Percentiles rank a stretch among this genome's conserved stretches.
These are phyloP conservation scores for Melanophora roralis DNA, from an alignment of 2,888 invertebrate species.

Conservation along the genomic window DNA sequence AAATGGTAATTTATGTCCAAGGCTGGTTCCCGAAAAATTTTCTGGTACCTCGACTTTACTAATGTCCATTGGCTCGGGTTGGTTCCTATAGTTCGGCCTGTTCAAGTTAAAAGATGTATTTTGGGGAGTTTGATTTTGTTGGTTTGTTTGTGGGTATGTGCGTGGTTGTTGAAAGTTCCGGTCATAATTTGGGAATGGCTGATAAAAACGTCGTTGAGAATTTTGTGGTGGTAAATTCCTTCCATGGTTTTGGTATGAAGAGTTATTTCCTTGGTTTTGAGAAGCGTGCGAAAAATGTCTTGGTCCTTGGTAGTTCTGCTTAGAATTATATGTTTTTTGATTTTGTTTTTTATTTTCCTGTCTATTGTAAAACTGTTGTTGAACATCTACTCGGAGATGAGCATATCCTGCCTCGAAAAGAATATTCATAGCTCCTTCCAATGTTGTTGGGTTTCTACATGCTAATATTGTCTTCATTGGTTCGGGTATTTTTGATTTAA, in stretches of 20 bases:
- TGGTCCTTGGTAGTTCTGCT: no score
- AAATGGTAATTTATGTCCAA: conserved; percentile 39
- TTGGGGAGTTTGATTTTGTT: conserved; percentile 16
- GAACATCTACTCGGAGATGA: conserved; percentile 19
- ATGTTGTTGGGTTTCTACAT: neutral
- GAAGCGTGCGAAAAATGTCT: no score
- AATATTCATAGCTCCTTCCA: neutral
- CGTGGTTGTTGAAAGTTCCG: neutral
- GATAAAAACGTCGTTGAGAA: neutral
- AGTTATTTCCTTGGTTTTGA: conserved; percentile 31
- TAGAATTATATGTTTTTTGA: conserved; percentile 7
- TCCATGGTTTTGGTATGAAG: neutral
- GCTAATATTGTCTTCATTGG: neutral
- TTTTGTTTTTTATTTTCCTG: no score
- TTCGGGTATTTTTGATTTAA: neutral
- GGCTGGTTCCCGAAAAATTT: neutral
- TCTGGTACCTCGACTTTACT: conserved; percentile 3
- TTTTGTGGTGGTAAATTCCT: neutral
- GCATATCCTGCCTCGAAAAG: neutral
- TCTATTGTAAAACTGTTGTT: conserved; percentile 53
- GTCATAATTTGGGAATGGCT: no score
- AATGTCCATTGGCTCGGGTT: conserved; percentile 47
- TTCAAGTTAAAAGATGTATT: neutral
- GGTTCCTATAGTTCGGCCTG: neutral
- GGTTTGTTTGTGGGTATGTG: neutral